Conservation (phyloP, 2,888 invertebrate species). For the Agelastica alni region DNA sequence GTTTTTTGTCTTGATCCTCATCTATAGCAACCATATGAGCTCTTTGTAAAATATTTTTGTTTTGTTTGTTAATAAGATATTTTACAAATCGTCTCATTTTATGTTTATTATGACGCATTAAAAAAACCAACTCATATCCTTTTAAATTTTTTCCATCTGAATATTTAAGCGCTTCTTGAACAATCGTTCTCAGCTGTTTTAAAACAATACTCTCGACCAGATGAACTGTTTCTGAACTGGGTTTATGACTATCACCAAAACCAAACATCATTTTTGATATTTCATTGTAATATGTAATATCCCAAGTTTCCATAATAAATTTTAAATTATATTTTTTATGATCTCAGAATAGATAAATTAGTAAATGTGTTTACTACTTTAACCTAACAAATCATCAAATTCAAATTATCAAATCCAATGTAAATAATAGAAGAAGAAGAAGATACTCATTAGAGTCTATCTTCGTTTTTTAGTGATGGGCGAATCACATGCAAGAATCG, state of each 20-base stretch:
- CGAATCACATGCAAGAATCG: no score
- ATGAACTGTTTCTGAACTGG: conserved; percentile 79
- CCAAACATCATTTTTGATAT: conserved; percentile 90
- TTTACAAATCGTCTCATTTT: conserved; percentile 77
- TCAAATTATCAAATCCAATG: no score
- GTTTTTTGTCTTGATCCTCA: conserved; percentile 59
- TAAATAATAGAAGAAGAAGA: no score
- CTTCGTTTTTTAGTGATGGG: no score
- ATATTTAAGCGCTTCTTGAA: conserved; percentile 74
- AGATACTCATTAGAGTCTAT: no score
- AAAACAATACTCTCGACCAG: conserved; percentile 83
- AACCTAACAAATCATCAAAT: no score
- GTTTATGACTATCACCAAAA: conserved; percentile 87
- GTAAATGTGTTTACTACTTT: no score
- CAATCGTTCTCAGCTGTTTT: conserved; percentile 76
- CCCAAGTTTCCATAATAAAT: no score
- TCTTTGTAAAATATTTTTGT: conserved; percentile 53
- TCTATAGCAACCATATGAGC: conserved; percentile 52
- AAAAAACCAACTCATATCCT: conserved; percentile 73
- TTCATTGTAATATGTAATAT: conserved; percentile 65
- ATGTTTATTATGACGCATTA: conserved; percentile 79
- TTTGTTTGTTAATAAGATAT: conserved; percentile 67
- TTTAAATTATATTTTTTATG: no score
- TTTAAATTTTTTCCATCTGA: conserved; percentile 60
- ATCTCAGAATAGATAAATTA: no score